Conservation (phyloP, 2,113 vertebrate species). For the Prionailurus bengalensis region DNA sequence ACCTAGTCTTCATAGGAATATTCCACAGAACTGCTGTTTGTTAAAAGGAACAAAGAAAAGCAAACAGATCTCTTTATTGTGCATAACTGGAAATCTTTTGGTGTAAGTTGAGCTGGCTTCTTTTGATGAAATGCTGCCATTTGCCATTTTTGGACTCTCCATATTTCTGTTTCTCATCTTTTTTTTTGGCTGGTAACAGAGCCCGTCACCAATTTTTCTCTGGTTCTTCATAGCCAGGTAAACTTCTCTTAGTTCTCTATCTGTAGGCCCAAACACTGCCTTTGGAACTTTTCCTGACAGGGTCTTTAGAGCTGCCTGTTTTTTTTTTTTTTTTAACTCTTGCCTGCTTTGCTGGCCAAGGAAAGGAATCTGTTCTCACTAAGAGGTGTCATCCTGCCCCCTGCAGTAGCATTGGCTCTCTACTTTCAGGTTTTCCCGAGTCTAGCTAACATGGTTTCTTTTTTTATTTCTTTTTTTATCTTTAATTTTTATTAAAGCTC, state of each 20-base stretch:
- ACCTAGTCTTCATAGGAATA: not conserved
- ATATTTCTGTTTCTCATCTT: not conserved
- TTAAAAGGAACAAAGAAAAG: conserved; percentile 48
- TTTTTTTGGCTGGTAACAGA: not conserved
- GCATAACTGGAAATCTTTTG: not conserved
- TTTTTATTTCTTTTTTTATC: no score
- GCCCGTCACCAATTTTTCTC: not conserved
- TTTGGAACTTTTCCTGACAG: not conserved
- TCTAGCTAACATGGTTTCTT: not conserved
- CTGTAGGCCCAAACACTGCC: not conserved
- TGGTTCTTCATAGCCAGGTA: not conserved
- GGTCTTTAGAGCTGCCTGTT: not conserved
- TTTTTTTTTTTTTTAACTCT: not conserved
- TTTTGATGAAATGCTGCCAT: not conserved
- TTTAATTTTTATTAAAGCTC: no score
- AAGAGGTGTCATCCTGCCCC: not conserved
- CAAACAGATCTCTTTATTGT: conserved; percentile 32
- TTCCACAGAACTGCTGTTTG: not conserved
- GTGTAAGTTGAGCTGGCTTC: not conserved
- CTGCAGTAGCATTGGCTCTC: not conserved
- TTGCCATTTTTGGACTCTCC: not conserved
- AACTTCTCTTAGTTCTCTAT: not conserved
- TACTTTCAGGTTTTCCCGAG: not conserved
- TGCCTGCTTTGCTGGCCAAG: not conserved
- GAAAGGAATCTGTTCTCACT: not conserved